Evolutionary conservation across 2,888 invertebrate species (phyloP).

Genomic region (Junonia oenone): DNA sequence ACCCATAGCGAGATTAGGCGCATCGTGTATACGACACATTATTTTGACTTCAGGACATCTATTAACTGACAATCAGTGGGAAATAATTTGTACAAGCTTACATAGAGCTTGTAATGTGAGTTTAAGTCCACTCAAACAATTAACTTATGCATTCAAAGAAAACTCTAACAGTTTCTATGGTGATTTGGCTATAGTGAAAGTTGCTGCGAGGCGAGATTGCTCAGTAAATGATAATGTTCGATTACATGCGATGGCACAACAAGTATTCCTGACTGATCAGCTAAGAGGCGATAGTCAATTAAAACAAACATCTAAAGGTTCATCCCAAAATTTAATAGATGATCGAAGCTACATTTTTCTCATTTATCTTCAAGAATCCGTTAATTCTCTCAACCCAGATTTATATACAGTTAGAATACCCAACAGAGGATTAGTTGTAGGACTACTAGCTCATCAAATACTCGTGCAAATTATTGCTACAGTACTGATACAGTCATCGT

Average conservation of each 20-base stretch:
- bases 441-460: conserved; percentile 94
- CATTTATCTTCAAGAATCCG: conserved; percentile 87
- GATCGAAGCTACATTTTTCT: conserved; percentile 94
- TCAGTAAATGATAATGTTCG: conserved; percentile 90
- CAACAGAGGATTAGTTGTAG: conserved; percentile 91
- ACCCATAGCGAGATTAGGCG: conserved; percentile 93
- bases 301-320: conserved; percentile 58
- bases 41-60: conserved; percentile 91
- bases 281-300: conserved; percentile 53
- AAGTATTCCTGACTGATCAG: conserved; percentile 86
- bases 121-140: conserved; percentile 90
- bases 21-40: conserved; percentile 93
- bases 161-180: conserved; percentile 97
- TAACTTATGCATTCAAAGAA: conserved; percentile 93
- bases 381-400: conserved; percentile 85
- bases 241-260: conserved; percentile 92
- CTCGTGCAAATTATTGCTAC: conserved; percentile 94
- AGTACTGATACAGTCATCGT: conserved; percentile 87
- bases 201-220: conserved; percentile 93
- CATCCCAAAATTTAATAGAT: conserved; percentile 80
- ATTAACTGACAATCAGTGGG: conserved; percentile 91
- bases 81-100: conserved; percentile 88
- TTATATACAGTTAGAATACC: conserved; percentile 91
- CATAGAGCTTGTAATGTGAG: conserved; percentile 92
- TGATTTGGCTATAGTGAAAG: conserved; percentile 94